A percentile compares a stretch with the other conserved stretches of the same genome.
These are phyloP conservation scores for Apodemus sylvaticus DNA, from an alignment of 2,113 vertebrate species.

Conservation along the genomic window DNA sequence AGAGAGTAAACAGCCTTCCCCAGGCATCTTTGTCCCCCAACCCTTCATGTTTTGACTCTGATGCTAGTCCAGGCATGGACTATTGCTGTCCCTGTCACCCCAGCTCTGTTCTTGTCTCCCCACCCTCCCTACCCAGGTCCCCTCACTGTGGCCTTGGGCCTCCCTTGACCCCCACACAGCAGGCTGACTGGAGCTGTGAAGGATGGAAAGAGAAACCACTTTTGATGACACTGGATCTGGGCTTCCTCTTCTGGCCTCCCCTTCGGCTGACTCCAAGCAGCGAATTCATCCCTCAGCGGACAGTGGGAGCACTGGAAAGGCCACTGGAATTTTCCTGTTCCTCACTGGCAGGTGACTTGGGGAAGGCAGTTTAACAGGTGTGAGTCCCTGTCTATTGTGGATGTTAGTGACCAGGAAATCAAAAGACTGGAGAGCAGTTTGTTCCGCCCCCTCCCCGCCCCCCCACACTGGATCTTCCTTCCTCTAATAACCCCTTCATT, in stretches of 20 bases:
- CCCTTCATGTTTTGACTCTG: neutral
- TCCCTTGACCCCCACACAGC: neutral
- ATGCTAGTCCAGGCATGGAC: neutral
- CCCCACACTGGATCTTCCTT: neutral
- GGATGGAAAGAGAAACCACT: neutral
- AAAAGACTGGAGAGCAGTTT: conserved; percentile 1
- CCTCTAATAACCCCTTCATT: neutral
- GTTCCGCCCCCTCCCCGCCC: neutral
- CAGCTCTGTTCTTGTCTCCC: too few species aligned
- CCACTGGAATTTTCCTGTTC: neutral
- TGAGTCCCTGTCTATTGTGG: neutral
- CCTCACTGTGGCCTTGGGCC: neutral
- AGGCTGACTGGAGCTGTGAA: neutral
- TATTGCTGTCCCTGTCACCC: neutral
- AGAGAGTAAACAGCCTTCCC: neutral
- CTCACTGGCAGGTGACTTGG: neutral
- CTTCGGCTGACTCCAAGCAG: neutral
- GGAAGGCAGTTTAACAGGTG: neutral
- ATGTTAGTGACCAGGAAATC: conserved; percentile 13
- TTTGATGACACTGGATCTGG: neutral
- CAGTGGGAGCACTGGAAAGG: neutral
- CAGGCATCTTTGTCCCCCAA: neutral
- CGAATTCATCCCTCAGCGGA: neutral
- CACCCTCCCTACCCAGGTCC: neutral
- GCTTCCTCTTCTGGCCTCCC: neutral